Base-by-base conservation (phyloP, 1,140 invertebrate species). In the Rhyacophila brunnea region DNA sequence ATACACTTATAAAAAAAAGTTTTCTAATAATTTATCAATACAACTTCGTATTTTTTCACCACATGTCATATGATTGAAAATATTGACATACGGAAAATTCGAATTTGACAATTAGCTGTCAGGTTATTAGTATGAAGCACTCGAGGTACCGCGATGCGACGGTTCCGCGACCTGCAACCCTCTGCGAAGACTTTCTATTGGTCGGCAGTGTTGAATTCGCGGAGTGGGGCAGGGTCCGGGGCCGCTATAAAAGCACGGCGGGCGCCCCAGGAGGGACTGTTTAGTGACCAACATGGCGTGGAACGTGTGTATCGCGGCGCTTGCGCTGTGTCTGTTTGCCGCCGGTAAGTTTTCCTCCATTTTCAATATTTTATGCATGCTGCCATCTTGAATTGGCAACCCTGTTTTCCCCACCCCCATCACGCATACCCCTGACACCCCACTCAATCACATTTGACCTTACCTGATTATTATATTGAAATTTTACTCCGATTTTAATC, bases 201-300 rank as follows among this genome's bases (percentile, higher is more conserved):
- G 54, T 18, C 15, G 45, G 3, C 10, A 32, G 11, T 2, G 13
- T 1, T 2, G 15, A 9, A 5, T 0, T 13, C 13, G 54, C 9
- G 11, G 74, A 70, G 74, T 72, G 73, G 77, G 71, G 72, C 70
- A 70, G 71, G 71, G 71, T 78, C 75, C 78, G 73, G 76, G 73
- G 75, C 74, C 72, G 78, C 70, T 76, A 79, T 79, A 77, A 73
- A 78, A 77, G 35, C 68, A 68, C 70, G 69, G 69, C 72, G 68
- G 68, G 73, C 71, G 70, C 71, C 74, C 62, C 75, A 74, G 72
- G 74, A 75, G 70, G 75, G 77, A 78, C 78, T 79, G 78, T 80
- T 78, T 78, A 79, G 76, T 75, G 75, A 74, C 76, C 72, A 77
- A 77, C 79, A 80, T 79, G 81, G 81, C 79, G 79, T 77, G 75